These are phyloP conservation scores for Metopia argyrocephala DNA, from an alignment of 2,888 invertebrate genomes.

Conservation along the genomic window DNA sequence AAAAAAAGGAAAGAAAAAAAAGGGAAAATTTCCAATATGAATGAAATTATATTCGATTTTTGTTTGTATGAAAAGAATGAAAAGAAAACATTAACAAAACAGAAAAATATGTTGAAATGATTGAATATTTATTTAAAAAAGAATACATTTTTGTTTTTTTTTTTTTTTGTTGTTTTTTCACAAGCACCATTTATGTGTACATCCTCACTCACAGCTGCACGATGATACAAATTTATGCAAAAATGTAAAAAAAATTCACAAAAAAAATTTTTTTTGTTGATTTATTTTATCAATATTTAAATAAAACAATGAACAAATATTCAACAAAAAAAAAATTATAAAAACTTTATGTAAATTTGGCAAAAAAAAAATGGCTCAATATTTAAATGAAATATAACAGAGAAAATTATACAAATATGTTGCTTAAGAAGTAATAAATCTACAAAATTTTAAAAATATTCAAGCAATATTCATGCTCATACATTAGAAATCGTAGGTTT, in stretches of 20 bases:
- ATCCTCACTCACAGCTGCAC: background rate
- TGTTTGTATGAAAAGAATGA: slow-evolving; percentile 25
- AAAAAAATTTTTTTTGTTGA: too few species aligned
- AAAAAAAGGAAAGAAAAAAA: background rate
- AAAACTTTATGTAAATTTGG: slow-evolving; percentile 44
- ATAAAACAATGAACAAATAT: too few species aligned
- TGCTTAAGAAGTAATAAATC: too few species aligned
- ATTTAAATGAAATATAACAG: background rate
- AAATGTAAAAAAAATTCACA: too few species aligned
- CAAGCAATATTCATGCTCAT: too few species aligned
- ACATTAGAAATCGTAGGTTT: too few species aligned
- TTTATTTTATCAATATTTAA: background rate
- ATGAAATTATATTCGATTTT: slow-evolving; percentile 21
- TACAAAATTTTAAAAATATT: too few species aligned
- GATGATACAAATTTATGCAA: background rate
- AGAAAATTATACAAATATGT: too few species aligned
- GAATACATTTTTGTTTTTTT: background rate
- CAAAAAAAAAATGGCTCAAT: background rate
- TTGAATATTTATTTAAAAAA: background rate
- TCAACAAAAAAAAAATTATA: background rate
- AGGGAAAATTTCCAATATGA: background rate
- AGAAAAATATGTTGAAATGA: slow-evolving; percentile 6
- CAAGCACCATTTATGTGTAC: background rate
- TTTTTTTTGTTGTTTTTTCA: background rate
- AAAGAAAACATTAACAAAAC: background rate